Percentiles rank a stretch among this genome's conserved stretches.
These are phyloP conservation scores for Oeneis ivallda DNA, from an alignment of 2,888 invertebrate species.

Conservation along the genomic window DNA sequence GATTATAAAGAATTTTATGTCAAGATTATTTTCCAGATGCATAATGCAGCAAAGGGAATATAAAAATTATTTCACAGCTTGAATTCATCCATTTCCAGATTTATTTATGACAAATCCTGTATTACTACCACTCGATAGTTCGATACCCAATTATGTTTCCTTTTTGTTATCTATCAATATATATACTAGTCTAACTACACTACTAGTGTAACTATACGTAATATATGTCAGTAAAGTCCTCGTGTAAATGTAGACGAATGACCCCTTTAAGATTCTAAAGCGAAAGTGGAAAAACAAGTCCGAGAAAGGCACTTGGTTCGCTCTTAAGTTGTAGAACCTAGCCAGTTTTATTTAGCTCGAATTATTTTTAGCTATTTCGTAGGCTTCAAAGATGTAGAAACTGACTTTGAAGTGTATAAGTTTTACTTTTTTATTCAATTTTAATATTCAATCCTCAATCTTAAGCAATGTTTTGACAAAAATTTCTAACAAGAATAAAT, in stretches of 20 bases:
- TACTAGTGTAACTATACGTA: neutral
- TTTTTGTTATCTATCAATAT: neutral
- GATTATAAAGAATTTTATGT: too few relatives aligned
- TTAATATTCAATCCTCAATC: too few relatives aligned
- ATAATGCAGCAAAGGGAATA: too few relatives aligned
- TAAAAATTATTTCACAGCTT: too few relatives aligned
- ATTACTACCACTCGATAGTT: too few relatives aligned
- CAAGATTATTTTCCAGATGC: too few relatives aligned
- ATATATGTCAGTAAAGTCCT: constrained; percentile 28
- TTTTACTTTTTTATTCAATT: neutral
- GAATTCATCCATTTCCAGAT: too few relatives aligned
- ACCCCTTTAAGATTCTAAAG: constrained; percentile 39
- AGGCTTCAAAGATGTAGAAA: neutral
- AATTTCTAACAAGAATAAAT: too few relatives aligned
- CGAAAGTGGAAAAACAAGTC: constrained; percentile 40
- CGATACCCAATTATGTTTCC: too few relatives aligned
- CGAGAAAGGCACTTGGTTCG: constrained; percentile 29
- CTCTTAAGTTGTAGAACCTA: constrained; percentile 20
- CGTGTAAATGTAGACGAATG: constrained; percentile 28
- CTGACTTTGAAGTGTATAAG: neutral
- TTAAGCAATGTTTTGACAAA: too few relatives aligned
- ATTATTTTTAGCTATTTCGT: neutral
- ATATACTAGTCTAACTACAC: neutral
- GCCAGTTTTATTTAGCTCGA: constrained; percentile 3
- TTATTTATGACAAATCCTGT: too few relatives aligned